These are phyloP conservation scores for Trichonephila clavipes DNA, from an alignment of 1,140 invertebrate genomes.

Conservation along the genomic window DNA sequence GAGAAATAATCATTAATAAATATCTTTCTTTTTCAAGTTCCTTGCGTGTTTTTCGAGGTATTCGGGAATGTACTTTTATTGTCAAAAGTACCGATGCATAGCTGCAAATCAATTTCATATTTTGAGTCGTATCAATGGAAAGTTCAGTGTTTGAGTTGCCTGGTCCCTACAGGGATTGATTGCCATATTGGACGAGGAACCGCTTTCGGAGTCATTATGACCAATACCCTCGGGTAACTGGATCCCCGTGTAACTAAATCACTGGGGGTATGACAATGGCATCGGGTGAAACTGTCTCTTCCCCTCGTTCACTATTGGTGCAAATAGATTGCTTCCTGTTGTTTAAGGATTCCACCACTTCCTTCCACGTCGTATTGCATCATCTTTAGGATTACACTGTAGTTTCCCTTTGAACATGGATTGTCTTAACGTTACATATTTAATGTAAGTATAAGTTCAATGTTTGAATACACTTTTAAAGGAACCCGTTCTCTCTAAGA, in stretches of 20 bases:
- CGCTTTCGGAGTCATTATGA: background rate
- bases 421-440: background rate
- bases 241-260: constrained; percentile 25
- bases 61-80: no score
- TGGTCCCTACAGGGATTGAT: background rate
- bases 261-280: background rate
- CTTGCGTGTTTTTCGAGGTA: no score
- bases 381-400: background rate
- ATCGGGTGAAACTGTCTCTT: background rate
- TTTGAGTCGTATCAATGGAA: background rate
- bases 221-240: constrained; percentile 4
- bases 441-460: no score
- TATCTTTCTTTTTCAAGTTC: no score
- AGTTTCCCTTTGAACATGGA: background rate
- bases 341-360: background rate
- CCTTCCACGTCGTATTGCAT: background rate
- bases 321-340: constrained; percentile 14
- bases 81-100: no score
- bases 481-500: no score
- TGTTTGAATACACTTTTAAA: no score
- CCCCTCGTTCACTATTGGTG: background rate
- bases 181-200: background rate
- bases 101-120: background rate
- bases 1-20: no score
- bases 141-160: constrained; percentile 4